phyloP scores from a whole-genome alignment of 2,888 invertebrate genomes.

The Cantharis lateralis region DNA sequence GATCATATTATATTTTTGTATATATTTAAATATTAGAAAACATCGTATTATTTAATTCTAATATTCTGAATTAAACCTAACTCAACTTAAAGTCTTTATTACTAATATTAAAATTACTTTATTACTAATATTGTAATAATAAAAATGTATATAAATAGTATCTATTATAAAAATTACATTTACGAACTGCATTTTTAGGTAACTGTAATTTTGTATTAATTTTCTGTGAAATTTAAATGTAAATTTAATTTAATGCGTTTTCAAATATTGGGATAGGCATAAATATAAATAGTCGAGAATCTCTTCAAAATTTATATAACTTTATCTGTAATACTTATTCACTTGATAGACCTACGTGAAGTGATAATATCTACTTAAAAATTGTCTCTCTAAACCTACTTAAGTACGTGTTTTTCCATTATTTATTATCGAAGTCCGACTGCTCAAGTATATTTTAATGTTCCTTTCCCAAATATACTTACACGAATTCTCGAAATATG shows the following conservation, averaged over 20 bases:
- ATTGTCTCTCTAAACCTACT: not conserved
- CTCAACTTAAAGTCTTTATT: too few relatives aligned
- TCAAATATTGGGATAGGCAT: not conserved
- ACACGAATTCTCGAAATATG: not conserved
- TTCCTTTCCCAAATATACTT: not conserved
- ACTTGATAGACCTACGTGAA: not conserved
- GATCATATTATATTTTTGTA: too few relatives aligned
- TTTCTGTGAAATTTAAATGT: not conserved
- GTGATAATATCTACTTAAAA: not conserved
- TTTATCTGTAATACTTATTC: not conserved
- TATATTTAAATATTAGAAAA: too few relatives aligned
- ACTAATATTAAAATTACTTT: too few relatives aligned
- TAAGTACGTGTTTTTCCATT: not conserved
- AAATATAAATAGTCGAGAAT: not conserved
- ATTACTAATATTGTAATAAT: too few relatives aligned
- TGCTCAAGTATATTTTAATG: not conserved
- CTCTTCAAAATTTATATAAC: not conserved
- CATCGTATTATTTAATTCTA: too few relatives aligned
- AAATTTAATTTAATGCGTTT: not conserved
- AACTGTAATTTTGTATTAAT: not conserved
- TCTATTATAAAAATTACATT: too few relatives aligned
- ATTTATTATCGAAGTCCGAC: not conserved
- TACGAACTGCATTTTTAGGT: not conserved
- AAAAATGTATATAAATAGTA: too few relatives aligned
- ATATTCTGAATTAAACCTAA: too few relatives aligned